Evolutionary conservation across 2,113 vertebrate species (phyloP), one percentile per base, ranked within the genome.

Genomic region (Piprites chloris): DNA sequence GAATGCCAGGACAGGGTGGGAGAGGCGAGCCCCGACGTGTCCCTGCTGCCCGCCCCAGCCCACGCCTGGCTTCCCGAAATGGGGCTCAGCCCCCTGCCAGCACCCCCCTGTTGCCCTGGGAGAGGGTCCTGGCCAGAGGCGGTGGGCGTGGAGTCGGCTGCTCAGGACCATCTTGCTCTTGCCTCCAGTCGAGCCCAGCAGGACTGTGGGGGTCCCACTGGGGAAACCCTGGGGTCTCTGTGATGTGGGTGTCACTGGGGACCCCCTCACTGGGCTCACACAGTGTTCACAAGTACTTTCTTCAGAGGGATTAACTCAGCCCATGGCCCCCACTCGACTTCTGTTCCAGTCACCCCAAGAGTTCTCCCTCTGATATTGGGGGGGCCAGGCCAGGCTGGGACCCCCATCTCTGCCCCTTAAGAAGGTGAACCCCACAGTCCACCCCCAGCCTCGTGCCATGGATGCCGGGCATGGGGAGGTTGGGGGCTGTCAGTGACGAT

Each of bases 151-250:
- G 17, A 1, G 9, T 61, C 17, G 6, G 59, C 30, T 27, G 33
- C 56, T 37, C 5, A 4, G 24, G 37, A 23, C 14, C 30, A 2
- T 15, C 41, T n/a, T 5, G 9, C 24, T n/a, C 53, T 5, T 6
- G 10, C 4, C 61, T 21, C 72, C 1, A 0, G 2, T 20, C 0
- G 10, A 53, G 33, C 37, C n/a, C 42, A 4, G 17, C 0, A 0
- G 68, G 52, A 6, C 16, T 3, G 23, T 6, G 63, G 18, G 74
- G 68, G 3, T 23, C 61, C 6, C 20, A 1, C 21, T 1, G 32
- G 27, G 0, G 46, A 39, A 1, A 1, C 13, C 11, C 21, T 7
- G 30, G 41, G 44, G 24, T 44, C 15, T 15, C 1, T 5, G 62
- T 21, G 22, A 2, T 6, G 39, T 11, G 74, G 53, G 28, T 30